Base-by-base conservation (phyloP, 2,797 vertebrate genomes). In the Echeneis naucrates region DNA sequence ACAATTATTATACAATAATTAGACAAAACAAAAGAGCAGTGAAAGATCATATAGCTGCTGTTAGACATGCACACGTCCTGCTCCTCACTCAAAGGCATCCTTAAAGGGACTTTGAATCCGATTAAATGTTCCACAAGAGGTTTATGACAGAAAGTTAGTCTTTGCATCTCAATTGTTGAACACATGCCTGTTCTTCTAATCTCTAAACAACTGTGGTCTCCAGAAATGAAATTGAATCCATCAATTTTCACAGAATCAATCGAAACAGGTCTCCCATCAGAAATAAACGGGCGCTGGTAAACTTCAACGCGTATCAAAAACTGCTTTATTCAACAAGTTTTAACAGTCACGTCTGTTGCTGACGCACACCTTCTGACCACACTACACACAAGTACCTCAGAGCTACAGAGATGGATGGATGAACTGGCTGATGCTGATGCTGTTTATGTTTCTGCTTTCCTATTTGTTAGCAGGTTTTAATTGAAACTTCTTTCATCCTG, bases 331-430 rank as follows among this genome's bases (percentile, higher is more conserved):
- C 38, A 19, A 27, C 13, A 24, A 60, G 53, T 64, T 52, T 47
- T 3, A 48, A 44, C 47, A 19, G 7, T 19, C 33, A 68, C 4
- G n/a, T n/a, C n/a, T n/a, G n/a, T n/a, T n/a, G n/a, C n/a, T n/a
- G n/a, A n/a, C n/a, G n/a, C 35, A 52, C 66, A 50, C 19, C 12
- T 53, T 35, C 24, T 32, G 23, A 60, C 35, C 42, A 26, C 6
- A 0, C n/a, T n/a, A n/a, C n/a, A n/a, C n/a, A n/a, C n/a, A 72
- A 60, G 37, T 35, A 51, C 55, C 40, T 78, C 60, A 73, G 53
- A 58, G 33, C 30, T 30, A 35, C n/a, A n/a, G n/a, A n/a, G n/a
- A n/a, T n/a, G n/a, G n/a, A n/a, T n/a, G n/a, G n/a, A n/a, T n/a
- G n/a, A n/a, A n/a, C n/a, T n/a, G n/a, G n/a, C n/a, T n/a, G n/a